A percentile compares a stretch with the other conserved stretches of the same genome.
Conservation (phyloP, 2,113 vertebrate species). For the Pterocles gutturalis region DNA sequence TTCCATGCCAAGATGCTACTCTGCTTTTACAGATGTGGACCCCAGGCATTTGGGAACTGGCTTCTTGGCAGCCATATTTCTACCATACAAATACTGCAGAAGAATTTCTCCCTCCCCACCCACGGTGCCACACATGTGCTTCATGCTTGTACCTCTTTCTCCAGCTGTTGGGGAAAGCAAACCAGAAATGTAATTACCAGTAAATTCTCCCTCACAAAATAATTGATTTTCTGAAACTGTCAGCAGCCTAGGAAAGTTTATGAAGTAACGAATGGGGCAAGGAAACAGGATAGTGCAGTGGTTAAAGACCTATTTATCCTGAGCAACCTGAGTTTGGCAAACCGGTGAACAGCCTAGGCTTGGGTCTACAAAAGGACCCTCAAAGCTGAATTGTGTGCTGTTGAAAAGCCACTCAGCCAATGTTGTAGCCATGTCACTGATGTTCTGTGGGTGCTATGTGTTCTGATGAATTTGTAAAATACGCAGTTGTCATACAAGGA, state of each 20-base stretch:
- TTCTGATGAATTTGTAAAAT: neutral
- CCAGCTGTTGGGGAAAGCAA: neutral
- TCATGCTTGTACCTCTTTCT: neutral
- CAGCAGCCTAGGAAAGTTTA: neutral
- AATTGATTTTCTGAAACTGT: neutral
- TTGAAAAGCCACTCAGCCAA: neutral
- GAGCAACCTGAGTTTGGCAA: neutral
- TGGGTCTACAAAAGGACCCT: neutral
- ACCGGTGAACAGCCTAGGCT: neutral
- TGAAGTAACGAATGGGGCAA: neutral
- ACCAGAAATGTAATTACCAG: neutral
- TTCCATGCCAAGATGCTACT: neutral
- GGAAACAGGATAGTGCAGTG: neutral
- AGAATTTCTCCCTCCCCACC: neutral
- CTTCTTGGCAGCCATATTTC: slow-evolving; percentile 23
- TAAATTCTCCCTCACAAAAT: neutral
- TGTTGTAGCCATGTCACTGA: neutral
- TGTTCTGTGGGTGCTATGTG: neutral
- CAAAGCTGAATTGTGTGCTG: neutral
- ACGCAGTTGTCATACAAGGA: neutral
- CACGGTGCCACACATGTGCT: neutral
- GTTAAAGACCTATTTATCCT: neutral
- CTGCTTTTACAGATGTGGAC: neutral
- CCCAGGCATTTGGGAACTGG: neutral
- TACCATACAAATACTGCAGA: neutral